These are phyloP conservation scores for Drusus annulatus DNA, from an alignment of 1,140 invertebrate species.

Conservation along the genomic window DNA sequence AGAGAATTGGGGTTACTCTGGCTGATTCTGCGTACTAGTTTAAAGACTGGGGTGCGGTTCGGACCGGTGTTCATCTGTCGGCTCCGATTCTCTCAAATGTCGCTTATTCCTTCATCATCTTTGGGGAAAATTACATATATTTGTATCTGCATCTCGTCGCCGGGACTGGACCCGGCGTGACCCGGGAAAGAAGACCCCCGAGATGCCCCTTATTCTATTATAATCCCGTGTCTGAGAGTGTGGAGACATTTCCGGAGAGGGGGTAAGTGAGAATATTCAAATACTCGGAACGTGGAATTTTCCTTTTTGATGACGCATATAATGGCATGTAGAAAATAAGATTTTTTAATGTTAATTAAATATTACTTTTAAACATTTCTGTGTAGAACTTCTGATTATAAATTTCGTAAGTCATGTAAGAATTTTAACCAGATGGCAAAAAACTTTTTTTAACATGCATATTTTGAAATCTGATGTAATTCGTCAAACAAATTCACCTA, in stretches of 20 bases:
- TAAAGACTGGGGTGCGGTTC: slow-evolving; percentile 39
- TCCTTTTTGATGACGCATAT: too few relatives aligned
- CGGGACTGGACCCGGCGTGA: slow-evolving; percentile 3
- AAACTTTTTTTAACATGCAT: too few relatives aligned
- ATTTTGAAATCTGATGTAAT: too few relatives aligned
- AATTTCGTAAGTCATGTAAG: too few relatives aligned
- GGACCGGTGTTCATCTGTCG: slow-evolving; percentile 32
- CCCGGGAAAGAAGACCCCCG: slow-evolving; percentile 2
- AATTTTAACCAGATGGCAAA: too few relatives aligned
- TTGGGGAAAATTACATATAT: background rate
- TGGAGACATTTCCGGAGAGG: background rate
- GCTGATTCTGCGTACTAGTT: slow-evolving; percentile 43
- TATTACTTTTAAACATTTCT: too few relatives aligned
- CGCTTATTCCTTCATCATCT: slow-evolving; percentile 30
- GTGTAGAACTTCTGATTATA: too few relatives aligned
- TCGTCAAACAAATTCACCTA: too few relatives aligned
- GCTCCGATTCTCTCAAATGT: slow-evolving; percentile 5
- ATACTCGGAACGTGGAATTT: background rate
- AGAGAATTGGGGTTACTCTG: slow-evolving; percentile 30
- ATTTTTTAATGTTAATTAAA: too few relatives aligned
- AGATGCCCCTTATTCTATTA: background rate
- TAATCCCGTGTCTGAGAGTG: background rate
- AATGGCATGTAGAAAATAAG: too few relatives aligned
- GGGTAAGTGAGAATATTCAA: slow-evolving; percentile 6
- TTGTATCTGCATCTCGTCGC: background rate